phyloP scores from a whole-genome alignment of 2,113 vertebrate genomes.

The Sorex araneus region DNA sequence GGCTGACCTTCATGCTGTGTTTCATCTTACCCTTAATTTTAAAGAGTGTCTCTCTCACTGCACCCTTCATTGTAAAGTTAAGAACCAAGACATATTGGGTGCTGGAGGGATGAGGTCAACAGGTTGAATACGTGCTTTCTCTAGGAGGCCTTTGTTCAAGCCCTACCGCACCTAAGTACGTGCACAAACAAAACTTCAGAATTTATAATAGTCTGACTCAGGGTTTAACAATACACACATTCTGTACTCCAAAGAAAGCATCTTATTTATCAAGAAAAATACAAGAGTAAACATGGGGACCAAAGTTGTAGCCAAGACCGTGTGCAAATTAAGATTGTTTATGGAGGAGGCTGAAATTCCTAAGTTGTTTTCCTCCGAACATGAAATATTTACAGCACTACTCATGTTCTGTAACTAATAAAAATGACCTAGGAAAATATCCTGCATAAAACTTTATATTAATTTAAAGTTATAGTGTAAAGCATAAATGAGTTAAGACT shows the following conservation, averaged over 20 bases:
- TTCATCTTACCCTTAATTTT: neutral
- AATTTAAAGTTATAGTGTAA: conserved; percentile 66
- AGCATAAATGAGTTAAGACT: conserved; percentile 59
- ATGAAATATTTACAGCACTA: conserved; percentile 67
- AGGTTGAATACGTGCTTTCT: too few relatives aligned
- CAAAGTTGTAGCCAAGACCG: conserved; percentile 41
- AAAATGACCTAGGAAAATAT: conserved; percentile 70
- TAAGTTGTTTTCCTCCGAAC: conserved; percentile 72
- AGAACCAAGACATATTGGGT: too few relatives aligned
- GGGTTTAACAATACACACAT: conserved; percentile 19
- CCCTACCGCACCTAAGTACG: too few relatives aligned
- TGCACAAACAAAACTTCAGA: conserved; percentile 39
- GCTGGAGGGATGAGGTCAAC: too few relatives aligned
- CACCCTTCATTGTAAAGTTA: conserved; percentile 1
- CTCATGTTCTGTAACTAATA: conserved; percentile 64
- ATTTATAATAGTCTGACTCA: conserved; percentile 45
- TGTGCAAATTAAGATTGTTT: conserved; percentile 75
- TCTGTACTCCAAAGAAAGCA: conserved; percentile 10
- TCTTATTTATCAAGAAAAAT: conserved; percentile 74
- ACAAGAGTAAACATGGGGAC: conserved; percentile 14
- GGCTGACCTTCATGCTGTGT: neutral
- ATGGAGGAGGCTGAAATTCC: conserved; percentile 51
- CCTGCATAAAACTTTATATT: conserved; percentile 67
- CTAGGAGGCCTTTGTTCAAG: too few relatives aligned
- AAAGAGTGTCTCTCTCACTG: neutral